Conservation (phyloP, 2,888 invertebrate genomes). For the Gymnosoma rotundatum region DNA sequence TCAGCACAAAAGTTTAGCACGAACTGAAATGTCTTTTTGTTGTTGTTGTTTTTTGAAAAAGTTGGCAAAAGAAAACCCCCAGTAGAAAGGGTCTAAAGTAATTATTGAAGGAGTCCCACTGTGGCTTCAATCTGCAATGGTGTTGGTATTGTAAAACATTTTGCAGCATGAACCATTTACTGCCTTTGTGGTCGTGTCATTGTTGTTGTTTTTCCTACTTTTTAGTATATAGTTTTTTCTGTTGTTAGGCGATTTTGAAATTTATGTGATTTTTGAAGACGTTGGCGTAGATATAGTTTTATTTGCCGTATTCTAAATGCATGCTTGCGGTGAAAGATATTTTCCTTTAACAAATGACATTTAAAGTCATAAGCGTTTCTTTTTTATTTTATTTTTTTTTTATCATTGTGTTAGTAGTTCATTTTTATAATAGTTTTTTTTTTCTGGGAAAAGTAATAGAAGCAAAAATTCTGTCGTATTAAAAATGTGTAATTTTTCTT, state of each 20-base stretch:
- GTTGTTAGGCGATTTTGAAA: slow-evolving; percentile 9
- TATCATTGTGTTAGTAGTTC: slow-evolving; percentile 44
- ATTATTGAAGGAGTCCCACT: slow-evolving; percentile 59
- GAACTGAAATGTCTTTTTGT: slow-evolving; percentile 58
- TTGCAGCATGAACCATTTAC: slow-evolving; percentile 51
- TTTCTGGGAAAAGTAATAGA: no score
- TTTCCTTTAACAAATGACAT: slow-evolving; percentile 2
- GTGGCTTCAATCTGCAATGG: slow-evolving; percentile 35
- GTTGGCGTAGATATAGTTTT: slow-evolving; percentile 51
- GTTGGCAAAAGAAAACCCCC: slow-evolving; percentile 23
- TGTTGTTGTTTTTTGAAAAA: slow-evolving; percentile 30
- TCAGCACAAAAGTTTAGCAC: slow-evolving; percentile 48
- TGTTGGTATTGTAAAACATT: slow-evolving; percentile 39
- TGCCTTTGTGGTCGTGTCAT: slow-evolving; percentile 47
- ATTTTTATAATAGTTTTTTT: background rate
- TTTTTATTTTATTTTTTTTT: background rate
- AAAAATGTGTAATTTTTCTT: slow-evolving; percentile 21
- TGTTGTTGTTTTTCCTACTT: slow-evolving; percentile 6
- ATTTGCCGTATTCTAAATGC: slow-evolving; percentile 22
- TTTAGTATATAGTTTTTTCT: background rate
- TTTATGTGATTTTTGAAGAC: slow-evolving; percentile 47
- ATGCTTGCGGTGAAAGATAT: slow-evolving; percentile 31
- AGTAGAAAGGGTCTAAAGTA: slow-evolving; percentile 30
- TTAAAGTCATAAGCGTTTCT: background rate
- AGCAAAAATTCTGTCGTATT: slow-evolving; percentile 1